phyloP scores from a whole-genome alignment of 2,888 invertebrate genomes.

The Lacanobia wlatinum region DNA sequence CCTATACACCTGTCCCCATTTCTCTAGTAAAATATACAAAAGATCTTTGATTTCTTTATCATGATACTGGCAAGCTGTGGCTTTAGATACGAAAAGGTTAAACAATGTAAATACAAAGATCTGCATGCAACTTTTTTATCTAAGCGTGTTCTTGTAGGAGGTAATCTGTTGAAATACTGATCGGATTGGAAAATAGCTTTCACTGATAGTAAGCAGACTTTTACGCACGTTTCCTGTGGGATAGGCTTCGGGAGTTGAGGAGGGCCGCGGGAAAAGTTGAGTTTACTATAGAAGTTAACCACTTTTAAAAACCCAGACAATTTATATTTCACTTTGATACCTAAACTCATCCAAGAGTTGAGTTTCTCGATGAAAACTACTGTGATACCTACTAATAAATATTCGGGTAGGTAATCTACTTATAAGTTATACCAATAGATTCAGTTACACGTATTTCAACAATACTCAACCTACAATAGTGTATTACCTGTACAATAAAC shows the following conservation, averaged over 20 bases:
- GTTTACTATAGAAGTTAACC: no score
- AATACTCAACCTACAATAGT: neutral
- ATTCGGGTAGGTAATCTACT: neutral
- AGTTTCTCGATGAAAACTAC: neutral
- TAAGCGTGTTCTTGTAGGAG: neutral
- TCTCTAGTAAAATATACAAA: constrained; percentile 20
- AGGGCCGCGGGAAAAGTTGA: no score
- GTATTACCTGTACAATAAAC: constrained; percentile 3
- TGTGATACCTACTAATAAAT: neutral
- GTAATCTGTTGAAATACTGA: neutral
- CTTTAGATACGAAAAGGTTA: constrained; percentile 3
- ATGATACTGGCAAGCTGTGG: constrained; percentile 29
- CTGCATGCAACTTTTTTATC: neutral
- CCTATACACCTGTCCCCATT: constrained; percentile 37
- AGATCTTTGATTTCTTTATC: constrained; percentile 42
- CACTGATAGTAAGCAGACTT: neutral
- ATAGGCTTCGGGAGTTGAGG: no score
- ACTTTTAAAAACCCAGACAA: no score
- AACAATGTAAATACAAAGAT: constrained; percentile 2
- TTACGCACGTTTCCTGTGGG: neutral
- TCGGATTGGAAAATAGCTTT: neutral
- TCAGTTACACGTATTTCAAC: neutral
- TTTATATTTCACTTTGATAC: neutral
- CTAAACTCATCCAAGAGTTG: no score
- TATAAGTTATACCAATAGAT: neutral